Conservation (phyloP, 2,797 vertebrate species). For the Liparis tanakae region DNA sequence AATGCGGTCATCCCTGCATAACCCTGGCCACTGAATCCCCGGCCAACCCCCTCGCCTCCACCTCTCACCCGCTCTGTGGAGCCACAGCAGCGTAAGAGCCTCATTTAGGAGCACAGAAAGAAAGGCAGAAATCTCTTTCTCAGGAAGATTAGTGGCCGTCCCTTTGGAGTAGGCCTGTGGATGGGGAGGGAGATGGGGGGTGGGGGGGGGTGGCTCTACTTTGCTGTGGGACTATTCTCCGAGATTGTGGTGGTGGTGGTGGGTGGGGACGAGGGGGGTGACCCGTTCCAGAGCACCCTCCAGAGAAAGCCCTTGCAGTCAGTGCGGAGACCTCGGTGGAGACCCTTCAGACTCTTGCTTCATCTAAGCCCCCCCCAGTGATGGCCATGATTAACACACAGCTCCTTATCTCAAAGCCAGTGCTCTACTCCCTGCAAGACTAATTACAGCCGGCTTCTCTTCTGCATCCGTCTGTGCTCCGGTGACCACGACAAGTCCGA, state of each 20-base stretch:
- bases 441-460: slow-evolving; percentile 45
- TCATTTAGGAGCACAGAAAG: slow-evolving; percentile 81
- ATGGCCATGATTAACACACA: slow-evolving; percentile 81
- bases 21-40: slow-evolving; percentile 55
- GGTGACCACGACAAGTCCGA: not conserved
- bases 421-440: slow-evolving; percentile 56
- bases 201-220: slow-evolving; percentile 48
- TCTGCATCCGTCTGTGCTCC: slow-evolving; percentile 42
- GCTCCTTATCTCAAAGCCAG: slow-evolving; percentile 76
- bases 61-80: slow-evolving; percentile 64
- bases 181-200: slow-evolving; percentile 36
- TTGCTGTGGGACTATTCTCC: slow-evolving; percentile 85
- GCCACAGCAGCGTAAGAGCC: slow-evolving; percentile 77
- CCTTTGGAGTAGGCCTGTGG: slow-evolving; percentile 77
- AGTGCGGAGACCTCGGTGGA: slow-evolving; percentile 30
- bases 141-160: slow-evolving; percentile 87
- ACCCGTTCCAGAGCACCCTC: slow-evolving; percentile 75
- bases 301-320: slow-evolving; percentile 45
- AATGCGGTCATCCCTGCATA: slow-evolving; percentile 71
- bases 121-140: slow-evolving; percentile 83
- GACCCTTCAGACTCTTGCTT: slow-evolving; percentile 65
- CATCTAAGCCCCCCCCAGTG: slow-evolving; percentile 60
- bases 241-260: slow-evolving; percentile 50
- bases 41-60: slow-evolving; percentile 31
- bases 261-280: slow-evolving; percentile 46